Base-by-base conservation (phyloP, 1,140 invertebrate genomes). In the Phocides pigmalion region DNA sequence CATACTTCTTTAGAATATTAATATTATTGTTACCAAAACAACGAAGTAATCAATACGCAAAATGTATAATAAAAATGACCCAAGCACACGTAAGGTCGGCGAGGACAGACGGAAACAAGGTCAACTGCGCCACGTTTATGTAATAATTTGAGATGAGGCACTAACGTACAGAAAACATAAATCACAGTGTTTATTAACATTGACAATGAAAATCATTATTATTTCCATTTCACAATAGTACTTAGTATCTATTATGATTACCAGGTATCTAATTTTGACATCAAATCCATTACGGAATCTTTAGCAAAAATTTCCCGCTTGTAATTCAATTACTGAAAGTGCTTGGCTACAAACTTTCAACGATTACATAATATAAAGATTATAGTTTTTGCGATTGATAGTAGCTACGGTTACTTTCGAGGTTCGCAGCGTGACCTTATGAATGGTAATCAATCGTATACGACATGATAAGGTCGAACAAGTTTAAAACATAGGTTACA, bases 41-140 rank as follows among this genome's bases (percentile, higher is more conserved):
- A 28, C 15, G 14, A 44, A n/a, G 12, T 35, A 59, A 59, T 59
- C 39, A 53, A 69, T 51, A 61, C 65, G 70, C 62, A 17, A 79
- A 82, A 72, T 66, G 53, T 51, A 56, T 68, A 72, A 71, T 68
- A 56, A 70, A 82, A 78, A 65, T 74, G 69, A 76, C 64, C 72
- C 64, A 78, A 78, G 70, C 65, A 65, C 68, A 62, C 44, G 64
- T 80, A 73, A 77, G 70, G 69, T 75, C 72, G 70, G 49, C 66
- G 56, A 74, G 69, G 69, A 74, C 76, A 74, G 63, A 72, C 68
- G 47, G 67, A 71, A 72, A 74, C 75, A 79, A 86, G 83, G 81
- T 77, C 76, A 68, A 62, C 51, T 32, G 35, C 63, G 51, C 63
- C 67, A 77, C 71, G 72, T 78, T 83, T 81, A 81, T 77, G 77